Evolutionary conservation across 1,140 invertebrate species (phyloP), one percentile per base, ranked within the genome.

Genomic region (Neodiprion virginianus): DNA sequence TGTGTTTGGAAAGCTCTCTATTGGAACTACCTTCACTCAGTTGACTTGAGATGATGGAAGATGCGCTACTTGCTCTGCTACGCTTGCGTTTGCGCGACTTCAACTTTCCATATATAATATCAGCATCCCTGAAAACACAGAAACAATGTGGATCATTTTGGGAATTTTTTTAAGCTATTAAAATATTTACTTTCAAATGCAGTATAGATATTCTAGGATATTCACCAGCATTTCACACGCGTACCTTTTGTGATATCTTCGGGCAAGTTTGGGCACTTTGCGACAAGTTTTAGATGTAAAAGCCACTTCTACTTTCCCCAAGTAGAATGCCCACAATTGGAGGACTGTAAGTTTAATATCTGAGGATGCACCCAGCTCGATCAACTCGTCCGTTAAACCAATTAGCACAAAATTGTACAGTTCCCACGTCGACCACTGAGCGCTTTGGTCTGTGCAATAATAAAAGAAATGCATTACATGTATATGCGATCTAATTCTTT

Each of bases 301-400:
- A 8, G 91, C 91, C 12, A 92, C 89, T 84, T 93, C 89, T 73
- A 91, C 82, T 79, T 90, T 89, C 48, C 87, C 79, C 76, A 94
- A 85, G 83, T 93, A 94, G 1, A 82, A 84, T 23, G 91, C 86
- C 93, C 93, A 94, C n/a, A 94, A 76, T 76, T 92, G 90, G 23
- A 92, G 86, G 7, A 91, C 82, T 75, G 90, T 90, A 48, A 87
- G 70, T 85, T 92, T 93, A 8, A 94, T 84, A 40, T 88, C 82
- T 40, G 86, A 73, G 71, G 90, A 84, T 48, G 89, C 90, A 28
- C 92, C 93, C 70, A 93, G 83, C 17, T 88, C 77, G 1, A 93
- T 88, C 1, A 93, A 79, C 81, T 93, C 91, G 76, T 93, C 88
- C 0, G 90, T 86, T 71, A 93, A 82, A 11, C 91, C 91, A 49